Evolutionary conservation across 2,888 invertebrate genomes (phyloP), one percentile per base, ranked within the genome.

Genomic region (Apantesis nais): DNA sequence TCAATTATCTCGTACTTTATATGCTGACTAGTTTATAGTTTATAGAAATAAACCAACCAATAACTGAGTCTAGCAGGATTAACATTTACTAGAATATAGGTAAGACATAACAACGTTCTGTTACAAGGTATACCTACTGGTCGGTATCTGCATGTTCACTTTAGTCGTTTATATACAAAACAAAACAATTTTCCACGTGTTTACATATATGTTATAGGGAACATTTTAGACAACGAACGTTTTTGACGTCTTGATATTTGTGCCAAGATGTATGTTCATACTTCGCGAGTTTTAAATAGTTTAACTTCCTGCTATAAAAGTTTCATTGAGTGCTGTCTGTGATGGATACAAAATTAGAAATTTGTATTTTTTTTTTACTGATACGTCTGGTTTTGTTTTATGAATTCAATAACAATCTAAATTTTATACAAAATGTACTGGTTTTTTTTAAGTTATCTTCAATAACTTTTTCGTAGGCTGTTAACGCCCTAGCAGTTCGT

Each of bases 401-500:
- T 34, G 34, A 34, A 34, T 19, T 44, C 44, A 44, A 44, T 41
- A 5, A 41, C 14, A 41, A 16, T 41, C 16, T 19, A 19, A 44
- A 2, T 44, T 44, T 44, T 16, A 41, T 44, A n/a, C n/a, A n/a
- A n/a, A n/a, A n/a, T n/a, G n/a, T n/a, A n/a, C n/a, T n/a, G n/a
- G n/a, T 22, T 19, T 61, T 37, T 37, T 37, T n/a, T 22, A 39
- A 62, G n/a, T n/a, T 22, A 22, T 11, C 12, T n/a, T 22, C 19
- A 37, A 37, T 11, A 62, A 29, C 11, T 44, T 37, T 55, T 58
- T 31, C 9, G 71, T 90, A 98, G 97, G 97, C 97, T 86, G 98
- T 98, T 60, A 98, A 98, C 92, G 95, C 96, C 73, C 92, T 99
- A 75, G 96, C 98, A 8, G 97, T 97, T 80, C 86, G 97, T 96